Evolutionary conservation across 2,888 invertebrate species (phyloP).

Genomic region (Cosmopolites sordidus): DNA sequence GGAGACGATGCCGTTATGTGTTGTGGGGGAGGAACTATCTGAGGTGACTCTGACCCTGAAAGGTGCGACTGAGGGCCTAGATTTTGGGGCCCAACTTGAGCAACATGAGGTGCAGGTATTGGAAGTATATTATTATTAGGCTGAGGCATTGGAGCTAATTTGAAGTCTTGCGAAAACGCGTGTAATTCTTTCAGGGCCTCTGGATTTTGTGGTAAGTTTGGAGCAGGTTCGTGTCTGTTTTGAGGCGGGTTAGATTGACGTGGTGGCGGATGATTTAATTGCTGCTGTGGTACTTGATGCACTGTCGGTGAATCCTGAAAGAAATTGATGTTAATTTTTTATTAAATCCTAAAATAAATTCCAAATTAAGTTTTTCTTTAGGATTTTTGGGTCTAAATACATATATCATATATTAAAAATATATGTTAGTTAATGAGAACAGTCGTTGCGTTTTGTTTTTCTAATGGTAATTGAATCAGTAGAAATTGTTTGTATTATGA

Average conservation of each 20-base stretch:
- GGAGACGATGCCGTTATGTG: conserved; percentile 4
- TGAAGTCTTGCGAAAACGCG: conserved; percentile 77
- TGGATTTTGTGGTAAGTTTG: conserved; percentile 21
- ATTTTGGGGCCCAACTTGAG: conserved; percentile 3
- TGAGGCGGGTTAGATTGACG: conserved; percentile 20
- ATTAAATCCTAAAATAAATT: too few species aligned
- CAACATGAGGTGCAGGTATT: neutral
- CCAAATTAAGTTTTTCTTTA: too few species aligned
- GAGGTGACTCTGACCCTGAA: conserved; percentile 11
- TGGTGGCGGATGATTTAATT: conserved; percentile 3
- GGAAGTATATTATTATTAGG: conserved; percentile 3
- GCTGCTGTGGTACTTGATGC: conserved; percentile 17
- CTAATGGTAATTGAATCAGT: too few species aligned
- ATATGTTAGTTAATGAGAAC: too few species aligned
- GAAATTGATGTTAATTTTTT: too few species aligned
- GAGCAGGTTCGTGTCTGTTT: conserved; percentile 17
- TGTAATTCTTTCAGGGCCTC: conserved; percentile 59
- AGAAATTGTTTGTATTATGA: too few species aligned
- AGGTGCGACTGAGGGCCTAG: conserved; percentile 5
- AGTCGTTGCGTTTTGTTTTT: too few species aligned
- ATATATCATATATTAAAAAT: too few species aligned
- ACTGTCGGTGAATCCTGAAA: conserved; percentile 9
- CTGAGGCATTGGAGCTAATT: conserved; percentile 49
- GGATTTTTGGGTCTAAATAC: too few species aligned
- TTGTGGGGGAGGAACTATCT: neutral